Conservation (phyloP, 2,113 vertebrate species). For the Aptenodytes forsteri region DNA sequence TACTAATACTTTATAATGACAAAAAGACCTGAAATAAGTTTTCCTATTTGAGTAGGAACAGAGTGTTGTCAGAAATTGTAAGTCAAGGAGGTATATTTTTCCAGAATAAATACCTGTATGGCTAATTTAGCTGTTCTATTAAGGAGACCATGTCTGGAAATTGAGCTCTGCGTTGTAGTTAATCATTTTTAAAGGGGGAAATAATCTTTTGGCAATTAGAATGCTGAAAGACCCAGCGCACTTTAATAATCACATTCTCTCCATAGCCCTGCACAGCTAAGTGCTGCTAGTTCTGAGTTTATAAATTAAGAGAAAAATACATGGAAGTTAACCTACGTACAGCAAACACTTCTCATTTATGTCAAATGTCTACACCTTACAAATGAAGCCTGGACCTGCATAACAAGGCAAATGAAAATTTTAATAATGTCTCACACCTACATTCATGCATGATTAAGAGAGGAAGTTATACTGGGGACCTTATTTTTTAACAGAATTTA, state of each 20-base stretch:
- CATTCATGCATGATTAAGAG: background rate
- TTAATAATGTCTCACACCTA: background rate
- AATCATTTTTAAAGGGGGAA: slow-evolving; percentile 10
- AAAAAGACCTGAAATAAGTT: background rate
- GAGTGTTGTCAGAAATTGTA: background rate
- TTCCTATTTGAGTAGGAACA: background rate
- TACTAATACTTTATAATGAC: background rate
- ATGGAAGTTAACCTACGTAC: background rate
- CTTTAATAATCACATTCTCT: background rate
- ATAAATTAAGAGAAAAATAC: background rate
- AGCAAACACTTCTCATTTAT: background rate
- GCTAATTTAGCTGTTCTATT: slow-evolving; percentile 3
- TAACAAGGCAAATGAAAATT: background rate
- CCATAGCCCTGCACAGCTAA: background rate
- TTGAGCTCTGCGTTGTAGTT: background rate
- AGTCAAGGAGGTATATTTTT: background rate
- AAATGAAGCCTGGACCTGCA: background rate
- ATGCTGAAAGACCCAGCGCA: background rate
- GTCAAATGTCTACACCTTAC: background rate
- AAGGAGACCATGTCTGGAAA: background rate
- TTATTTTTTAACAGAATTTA: background rate
- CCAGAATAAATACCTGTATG: background rate
- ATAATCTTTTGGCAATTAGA: slow-evolving; percentile 26
- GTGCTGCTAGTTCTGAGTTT: background rate
- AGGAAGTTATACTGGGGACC: background rate